These are phyloP conservation scores for Pelodiscus sinensis DNA, from an alignment of 2,113 vertebrate species.

Conservation along the genomic window DNA sequence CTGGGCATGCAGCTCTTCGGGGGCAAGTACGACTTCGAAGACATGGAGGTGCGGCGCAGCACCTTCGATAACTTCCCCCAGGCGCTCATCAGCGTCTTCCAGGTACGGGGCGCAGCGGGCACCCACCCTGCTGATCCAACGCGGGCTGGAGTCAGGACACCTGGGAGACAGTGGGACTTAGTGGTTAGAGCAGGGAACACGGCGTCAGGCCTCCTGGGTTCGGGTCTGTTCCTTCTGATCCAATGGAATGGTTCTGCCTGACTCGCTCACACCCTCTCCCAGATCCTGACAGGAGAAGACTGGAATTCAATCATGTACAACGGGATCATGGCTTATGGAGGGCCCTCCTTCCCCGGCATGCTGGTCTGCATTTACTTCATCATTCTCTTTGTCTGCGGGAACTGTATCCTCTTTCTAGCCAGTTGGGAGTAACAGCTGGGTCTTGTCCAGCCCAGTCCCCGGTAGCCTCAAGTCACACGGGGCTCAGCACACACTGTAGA, in stretches of 20 bases:
- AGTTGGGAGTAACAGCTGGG: background rate
- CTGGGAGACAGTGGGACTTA: background rate
- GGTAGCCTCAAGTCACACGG: background rate
- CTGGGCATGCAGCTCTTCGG: slow-evolving; percentile 99
- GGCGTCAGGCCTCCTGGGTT: background rate
- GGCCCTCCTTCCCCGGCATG: slow-evolving; percentile 90
- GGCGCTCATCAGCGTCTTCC: slow-evolving; percentile 97
- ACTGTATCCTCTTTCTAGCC: slow-evolving; percentile 88
- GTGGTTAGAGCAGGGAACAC: background rate
- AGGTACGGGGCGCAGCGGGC: slow-evolving; percentile 78
- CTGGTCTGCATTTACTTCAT: slow-evolving; percentile 94
- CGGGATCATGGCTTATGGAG: slow-evolving; percentile 94
- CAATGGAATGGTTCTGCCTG: background rate
- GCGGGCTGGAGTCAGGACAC: fast-evolving
- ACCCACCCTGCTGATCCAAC: background rate
- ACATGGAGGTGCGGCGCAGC: slow-evolving; percentile 86
- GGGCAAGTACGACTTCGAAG: slow-evolving; percentile 92
- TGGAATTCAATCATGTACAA: slow-evolving; percentile 96
- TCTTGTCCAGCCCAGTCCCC: background rate
- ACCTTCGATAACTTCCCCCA: slow-evolving; percentile 98
- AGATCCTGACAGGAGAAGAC: slow-evolving; percentile 95
- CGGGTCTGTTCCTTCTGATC: background rate
- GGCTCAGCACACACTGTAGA: background rate
- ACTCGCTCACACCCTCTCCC: background rate
- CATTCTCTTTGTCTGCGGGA: slow-evolving; percentile 93